Evolutionary conservation across 2,113 vertebrate genomes (phyloP), one percentile per base, ranked within the genome.

Genomic region (Pelodiscus sinensis): DNA sequence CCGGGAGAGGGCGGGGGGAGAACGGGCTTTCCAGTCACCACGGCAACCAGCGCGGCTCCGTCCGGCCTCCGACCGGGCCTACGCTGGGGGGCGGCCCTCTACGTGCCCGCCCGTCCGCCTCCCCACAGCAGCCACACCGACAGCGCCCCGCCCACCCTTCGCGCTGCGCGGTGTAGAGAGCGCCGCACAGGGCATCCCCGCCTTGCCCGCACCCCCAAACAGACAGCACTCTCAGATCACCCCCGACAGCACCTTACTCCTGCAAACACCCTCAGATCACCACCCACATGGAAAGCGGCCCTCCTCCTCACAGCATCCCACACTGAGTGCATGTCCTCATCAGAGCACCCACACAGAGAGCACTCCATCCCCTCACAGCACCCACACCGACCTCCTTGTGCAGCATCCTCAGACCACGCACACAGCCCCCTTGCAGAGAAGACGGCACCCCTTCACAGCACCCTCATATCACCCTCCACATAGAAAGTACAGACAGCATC

Each of bases 1-100:
- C 85, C 16, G n/a, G 2, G 79, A 79, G 82, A 25, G 73, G 82
- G 87, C 18, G 58, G 13, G 25, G 73, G 44, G 56, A 14, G 55
- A 11, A 35, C 35, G 51, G 84, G 84, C 56, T 87, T 71, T 87
- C 62, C 82, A 38, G 90, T 96, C 80, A 73, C 92, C 94, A 80
- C 62, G 86, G 94, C 58, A 92, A 96, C 94, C 85, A 25, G 24
- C 50, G 52, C 52, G 15, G 85, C 52, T 68, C 62, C 62, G 31
- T 16, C 62, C 31, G 62, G 73, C 84, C 51, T 14, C 8, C 44
- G 10, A 21, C 79, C 25, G 78, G 62, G 57, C 84, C 56, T 13
- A 35, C 71, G n/a, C 38, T 21, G 10, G 79, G 57, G 56, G 38
- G 55, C 81, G 6, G 50, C 50, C 11, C 55, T 73, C 81, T 35